Percentiles rank a stretch among this genome's conserved stretches.
phyloP scores from a whole-genome alignment of 2,113 vertebrate species.

The Electrona antarctica region DNA sequence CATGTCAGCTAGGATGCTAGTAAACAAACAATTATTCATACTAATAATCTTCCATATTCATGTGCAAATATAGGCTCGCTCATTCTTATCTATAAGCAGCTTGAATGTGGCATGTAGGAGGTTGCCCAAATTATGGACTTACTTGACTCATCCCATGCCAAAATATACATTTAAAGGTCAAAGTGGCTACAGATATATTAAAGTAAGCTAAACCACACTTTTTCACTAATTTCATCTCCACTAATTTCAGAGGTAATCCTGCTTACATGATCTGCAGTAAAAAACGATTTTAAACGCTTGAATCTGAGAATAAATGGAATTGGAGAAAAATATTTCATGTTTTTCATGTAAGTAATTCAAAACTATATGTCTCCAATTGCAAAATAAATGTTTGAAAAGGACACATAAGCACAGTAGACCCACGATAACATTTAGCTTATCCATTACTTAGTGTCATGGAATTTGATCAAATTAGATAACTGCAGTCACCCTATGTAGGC shows the following conservation, averaged over 20 bases:
- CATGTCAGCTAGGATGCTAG: conserved; percentile 72
- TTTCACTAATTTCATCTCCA: no score
- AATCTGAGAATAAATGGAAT: background rate
- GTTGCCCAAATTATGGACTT: conserved; percentile 64
- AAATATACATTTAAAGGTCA: conserved; percentile 56
- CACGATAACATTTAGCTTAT: background rate
- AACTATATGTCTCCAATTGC: background rate
- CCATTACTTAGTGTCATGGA: conserved; percentile 13
- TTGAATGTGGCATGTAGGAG: conserved; percentile 78
- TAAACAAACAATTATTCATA: conserved; percentile 85
- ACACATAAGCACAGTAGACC: background rate
- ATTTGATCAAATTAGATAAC: conserved; percentile 21
- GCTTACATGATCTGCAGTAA: background rate
- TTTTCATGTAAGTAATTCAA: background rate
- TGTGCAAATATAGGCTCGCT: conserved; percentile 74
- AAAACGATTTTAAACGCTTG: background rate
- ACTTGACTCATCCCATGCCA: conserved; percentile 64
- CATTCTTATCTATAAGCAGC: conserved; percentile 69
- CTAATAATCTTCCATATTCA: conserved; percentile 81
- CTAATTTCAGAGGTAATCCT: conserved; percentile 3
- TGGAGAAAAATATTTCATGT: background rate
- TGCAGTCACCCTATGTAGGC: conserved; percentile 33
- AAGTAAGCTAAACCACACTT: conserved; percentile 27
- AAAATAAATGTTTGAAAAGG: background rate
- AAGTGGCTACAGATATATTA: conserved; percentile 45